phyloP scores from a whole-genome alignment of 2,113 vertebrate species.

The Phalacrocorax carbo region DNA sequence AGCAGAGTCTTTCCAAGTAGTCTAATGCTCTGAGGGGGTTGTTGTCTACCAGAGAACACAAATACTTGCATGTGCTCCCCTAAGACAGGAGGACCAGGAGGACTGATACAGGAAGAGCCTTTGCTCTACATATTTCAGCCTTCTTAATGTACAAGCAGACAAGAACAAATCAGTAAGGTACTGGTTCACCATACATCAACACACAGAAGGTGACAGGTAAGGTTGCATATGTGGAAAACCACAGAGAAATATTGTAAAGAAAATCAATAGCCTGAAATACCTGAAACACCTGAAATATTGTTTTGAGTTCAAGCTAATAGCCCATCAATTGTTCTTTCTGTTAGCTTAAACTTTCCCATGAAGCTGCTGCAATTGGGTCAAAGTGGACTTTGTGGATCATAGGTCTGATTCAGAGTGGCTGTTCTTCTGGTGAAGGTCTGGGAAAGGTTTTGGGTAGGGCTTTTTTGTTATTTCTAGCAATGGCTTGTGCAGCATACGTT shows the following conservation, averaged over 20 bases:
- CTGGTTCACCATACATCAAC: background rate
- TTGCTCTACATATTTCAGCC: background rate
- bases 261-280: background rate
- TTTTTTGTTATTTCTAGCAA: background rate
- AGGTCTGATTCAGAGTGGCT: background rate
- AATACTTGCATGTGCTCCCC: background rate
- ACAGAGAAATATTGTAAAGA: background rate
- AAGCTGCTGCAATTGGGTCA: background rate
- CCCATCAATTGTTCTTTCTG: background rate
- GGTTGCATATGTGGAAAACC: background rate
- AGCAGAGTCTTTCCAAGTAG: background rate
- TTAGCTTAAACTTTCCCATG: background rate
- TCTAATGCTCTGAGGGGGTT: background rate
- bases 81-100: background rate
- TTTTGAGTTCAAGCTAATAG: background rate
- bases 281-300: background rate
- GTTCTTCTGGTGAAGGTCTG: background rate
- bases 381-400: too few relatives aligned
- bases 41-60: background rate
- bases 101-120: background rate
- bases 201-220: background rate
- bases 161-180: background rate
- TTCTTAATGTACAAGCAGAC: background rate
- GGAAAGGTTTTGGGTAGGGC: background rate
- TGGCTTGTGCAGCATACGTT: background rate